Conservation (phyloP, 53 echinoderm and acorn worm species). For the Luidia sarsii region DNA sequence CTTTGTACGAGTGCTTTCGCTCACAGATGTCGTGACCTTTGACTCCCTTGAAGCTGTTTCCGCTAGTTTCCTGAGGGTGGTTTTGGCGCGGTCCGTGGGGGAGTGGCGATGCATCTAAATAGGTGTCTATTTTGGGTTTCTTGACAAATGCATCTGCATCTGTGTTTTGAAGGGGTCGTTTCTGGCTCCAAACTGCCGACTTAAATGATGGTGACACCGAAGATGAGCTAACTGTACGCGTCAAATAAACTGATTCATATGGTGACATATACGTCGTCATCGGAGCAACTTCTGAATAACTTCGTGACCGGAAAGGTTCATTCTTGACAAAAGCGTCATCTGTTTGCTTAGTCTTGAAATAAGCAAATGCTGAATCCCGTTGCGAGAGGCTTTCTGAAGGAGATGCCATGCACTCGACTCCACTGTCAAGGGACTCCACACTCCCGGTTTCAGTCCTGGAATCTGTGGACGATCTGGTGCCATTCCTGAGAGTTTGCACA, state of each 20-base stretch:
- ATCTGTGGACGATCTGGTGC: not conserved
- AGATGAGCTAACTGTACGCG: no score
- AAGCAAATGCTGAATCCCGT: not conserved
- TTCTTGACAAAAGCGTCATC: slow-evolving; percentile 12
- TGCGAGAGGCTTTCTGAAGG: slow-evolving; percentile 25
- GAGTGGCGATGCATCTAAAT: no score
- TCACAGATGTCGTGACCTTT: not conserved
- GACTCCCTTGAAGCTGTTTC: slow-evolving; percentile 14
- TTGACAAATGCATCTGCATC: no score
- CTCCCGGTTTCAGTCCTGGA: slow-evolving; percentile 38
- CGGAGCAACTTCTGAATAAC: no score
- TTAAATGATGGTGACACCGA: no score
- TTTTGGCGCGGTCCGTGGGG: no score
- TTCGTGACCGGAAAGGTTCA: not conserved
- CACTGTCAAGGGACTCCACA: slow-evolving; percentile 57
- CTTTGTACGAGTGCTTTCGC: not conserved
- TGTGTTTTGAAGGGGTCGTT: no score
- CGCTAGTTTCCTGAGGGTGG: no score
- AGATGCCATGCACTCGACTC: slow-evolving; percentile 52
- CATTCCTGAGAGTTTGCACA: not conserved
- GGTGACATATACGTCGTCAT: no score
- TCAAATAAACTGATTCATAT: no score
- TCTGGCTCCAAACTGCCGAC: no score
- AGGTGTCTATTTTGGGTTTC: no score
- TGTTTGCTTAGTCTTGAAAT: not conserved